Evolutionary conservation across 2,888 invertebrate genomes (phyloP), one percentile per base, ranked within the genome.

Genomic region (Melinopterus prodromus): DNA sequence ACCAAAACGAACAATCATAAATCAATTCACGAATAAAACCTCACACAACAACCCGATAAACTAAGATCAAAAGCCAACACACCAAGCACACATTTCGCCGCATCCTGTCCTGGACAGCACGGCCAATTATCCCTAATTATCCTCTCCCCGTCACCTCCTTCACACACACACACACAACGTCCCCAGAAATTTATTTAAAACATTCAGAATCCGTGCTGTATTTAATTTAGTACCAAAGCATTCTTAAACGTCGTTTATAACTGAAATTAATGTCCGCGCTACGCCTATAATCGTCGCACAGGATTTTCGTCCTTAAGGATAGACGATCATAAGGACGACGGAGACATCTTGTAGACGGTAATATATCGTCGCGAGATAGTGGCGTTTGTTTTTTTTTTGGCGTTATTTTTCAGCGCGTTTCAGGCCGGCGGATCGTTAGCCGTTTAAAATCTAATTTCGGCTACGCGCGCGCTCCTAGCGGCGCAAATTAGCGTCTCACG

Each of bases 371-470:
- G 80, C 81, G 83, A 84, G 85, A 86, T 85, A 84, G 84, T 81
- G 82, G 74, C 79, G 81, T 81, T 83, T 81, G 82, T 78, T 80
- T 85, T 86, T 85, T 86, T 86, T 87, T 86, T 79, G 80, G 80
- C 84, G 84, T 88, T 87, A 88, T 88, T 89, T 88, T 88, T 89
- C 89, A 88, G 86, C 87, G 88, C 86, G 53, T 7, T 53, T 53
- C 53, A 53, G 53, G 86, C 83, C 78, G 84, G 84, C 85, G 85
- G 87, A 88, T 89, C 89, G 88, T 89, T 89, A 89, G 87, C 86
- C 87, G 89, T 89, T 89, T 89, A 89, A 89, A 89, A 88, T 89
- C 89, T 89, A 89, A 89, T 89, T 89, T 86, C 83, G 88, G 26
- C 72, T 0, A 2, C 35, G 36, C 26, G 26, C 53, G 12, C 53